phyloP scores from a whole-genome alignment of 2,113 vertebrate species.

The Callospermophilus lateralis region DNA sequence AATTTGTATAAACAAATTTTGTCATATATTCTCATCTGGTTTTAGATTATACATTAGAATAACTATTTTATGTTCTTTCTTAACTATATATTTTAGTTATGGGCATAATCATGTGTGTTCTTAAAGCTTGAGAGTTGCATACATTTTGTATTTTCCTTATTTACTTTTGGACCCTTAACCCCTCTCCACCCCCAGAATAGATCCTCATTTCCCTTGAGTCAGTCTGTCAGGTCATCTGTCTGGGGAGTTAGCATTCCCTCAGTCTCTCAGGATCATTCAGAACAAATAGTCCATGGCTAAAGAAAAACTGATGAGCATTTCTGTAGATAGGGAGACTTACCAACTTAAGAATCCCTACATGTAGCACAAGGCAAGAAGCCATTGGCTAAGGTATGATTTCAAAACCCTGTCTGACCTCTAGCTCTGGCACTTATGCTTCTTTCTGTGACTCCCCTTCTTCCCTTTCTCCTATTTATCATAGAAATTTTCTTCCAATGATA shows the following conservation, averaged over 20 bases:
- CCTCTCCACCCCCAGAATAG: background rate
- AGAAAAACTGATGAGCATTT: constrained; percentile 69
- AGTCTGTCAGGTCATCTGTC: constrained; percentile 77
- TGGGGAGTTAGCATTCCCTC: constrained; percentile 66
- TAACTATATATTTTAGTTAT: constrained; percentile 16
- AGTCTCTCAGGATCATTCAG: constrained; percentile 72
- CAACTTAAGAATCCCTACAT: constrained; percentile 10
- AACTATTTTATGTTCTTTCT: constrained; percentile 39
- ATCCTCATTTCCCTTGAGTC: constrained; percentile 65
- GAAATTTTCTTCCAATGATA: constrained; percentile 29
- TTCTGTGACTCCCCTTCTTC: background rate
- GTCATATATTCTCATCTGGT: constrained; percentile 14
- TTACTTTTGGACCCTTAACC: constrained; percentile 60
- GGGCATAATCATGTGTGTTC: background rate
- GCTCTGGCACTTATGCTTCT: background rate
- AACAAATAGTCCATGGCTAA: constrained; percentile 62
- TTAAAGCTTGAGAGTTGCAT: background rate
- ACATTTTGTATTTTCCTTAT: constrained; percentile 36
- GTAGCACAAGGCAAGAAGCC: background rate
- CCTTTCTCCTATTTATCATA: background rate
- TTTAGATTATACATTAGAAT: constrained; percentile 48
- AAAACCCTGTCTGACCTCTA: background rate
- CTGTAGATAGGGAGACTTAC: constrained; percentile 66
- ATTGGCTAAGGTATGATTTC: background rate
- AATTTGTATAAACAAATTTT: constrained; percentile 58